Evolutionary conservation across 2,113 vertebrate species (phyloP).

Genomic region (Thamnaconus septentrionalis): DNA sequence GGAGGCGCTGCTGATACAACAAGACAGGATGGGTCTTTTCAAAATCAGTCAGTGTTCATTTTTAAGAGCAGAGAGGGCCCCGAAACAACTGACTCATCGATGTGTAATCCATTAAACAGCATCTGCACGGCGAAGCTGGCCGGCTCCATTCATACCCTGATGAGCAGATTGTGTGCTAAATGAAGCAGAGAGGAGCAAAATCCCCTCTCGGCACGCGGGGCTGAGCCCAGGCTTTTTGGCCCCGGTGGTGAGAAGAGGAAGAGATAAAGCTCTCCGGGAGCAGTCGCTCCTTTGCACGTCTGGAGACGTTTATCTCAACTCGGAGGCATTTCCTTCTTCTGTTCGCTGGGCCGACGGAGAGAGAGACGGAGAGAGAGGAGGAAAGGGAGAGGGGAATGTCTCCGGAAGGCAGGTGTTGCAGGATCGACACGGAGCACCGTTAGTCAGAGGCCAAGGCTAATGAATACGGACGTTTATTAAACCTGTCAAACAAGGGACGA

Average conservation of each 20-base stretch:
- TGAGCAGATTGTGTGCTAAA: conserved; percentile 25
- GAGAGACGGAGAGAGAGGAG: background rate
- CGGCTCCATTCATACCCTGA: conserved; percentile 22
- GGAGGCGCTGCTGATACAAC: background rate
- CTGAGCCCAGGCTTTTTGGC: background rate
- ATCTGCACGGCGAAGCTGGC: conserved; percentile 29
- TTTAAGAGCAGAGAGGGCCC: background rate
- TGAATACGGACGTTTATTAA: no score
- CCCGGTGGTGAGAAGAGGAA: no score
- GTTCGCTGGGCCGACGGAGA: background rate
- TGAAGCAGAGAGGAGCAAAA: conserved; percentile 20
- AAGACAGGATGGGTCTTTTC: conserved; percentile 4
- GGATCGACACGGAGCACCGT: no score
- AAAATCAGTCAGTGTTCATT: conserved; percentile 1
- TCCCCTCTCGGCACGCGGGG: background rate
- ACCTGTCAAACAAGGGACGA: background rate
- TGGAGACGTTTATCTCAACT: background rate
- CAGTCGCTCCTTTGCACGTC: background rate
- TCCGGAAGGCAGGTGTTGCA: no score
- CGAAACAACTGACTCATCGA: conserved; percentile 32
- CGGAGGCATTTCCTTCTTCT: background rate
- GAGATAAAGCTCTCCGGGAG: background rate
- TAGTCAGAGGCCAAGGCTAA: no score
- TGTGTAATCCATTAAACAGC: conserved; percentile 37
- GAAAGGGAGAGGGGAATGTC: no score